These are phyloP conservation scores for Chloroceryle amazona DNA, from an alignment of 2,797 vertebrate species.

Conservation along the genomic window DNA sequence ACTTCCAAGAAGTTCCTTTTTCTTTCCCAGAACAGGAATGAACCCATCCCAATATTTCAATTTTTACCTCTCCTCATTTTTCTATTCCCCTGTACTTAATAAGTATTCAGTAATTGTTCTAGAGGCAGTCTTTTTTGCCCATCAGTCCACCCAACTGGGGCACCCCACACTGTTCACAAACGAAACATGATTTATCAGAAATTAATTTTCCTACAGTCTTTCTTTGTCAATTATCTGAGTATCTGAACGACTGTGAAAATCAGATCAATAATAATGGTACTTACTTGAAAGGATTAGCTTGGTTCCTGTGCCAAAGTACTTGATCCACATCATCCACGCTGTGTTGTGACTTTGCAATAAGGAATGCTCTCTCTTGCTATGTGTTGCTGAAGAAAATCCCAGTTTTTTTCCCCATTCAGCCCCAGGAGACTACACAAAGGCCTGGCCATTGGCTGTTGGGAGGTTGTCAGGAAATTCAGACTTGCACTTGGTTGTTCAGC, in stretches of 20 bases:
- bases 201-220: background rate
- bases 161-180: background rate
- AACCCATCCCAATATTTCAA: background rate
- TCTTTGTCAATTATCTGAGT: background rate
- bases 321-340: background rate
- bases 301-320: slow-evolving; percentile 16
- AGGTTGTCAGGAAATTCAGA: background rate
- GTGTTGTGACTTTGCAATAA: slow-evolving; percentile 36
- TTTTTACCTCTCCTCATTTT: background rate
- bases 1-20: background rate
- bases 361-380: background rate
- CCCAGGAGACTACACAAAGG: background rate
- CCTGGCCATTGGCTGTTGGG: background rate
- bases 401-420: background rate
- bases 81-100: background rate
- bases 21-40: background rate
- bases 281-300: slow-evolving; percentile 55
- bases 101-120: background rate
- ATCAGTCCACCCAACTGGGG: background rate
- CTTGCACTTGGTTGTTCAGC: background rate
- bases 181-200: background rate
- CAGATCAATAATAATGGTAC: background rate
- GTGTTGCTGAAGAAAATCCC: background rate
- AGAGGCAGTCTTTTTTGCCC: background rate
- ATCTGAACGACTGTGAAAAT: background rate